Conservation (phyloP, 2,113 vertebrate species). For the Choloepus hoffmanni region DNA sequence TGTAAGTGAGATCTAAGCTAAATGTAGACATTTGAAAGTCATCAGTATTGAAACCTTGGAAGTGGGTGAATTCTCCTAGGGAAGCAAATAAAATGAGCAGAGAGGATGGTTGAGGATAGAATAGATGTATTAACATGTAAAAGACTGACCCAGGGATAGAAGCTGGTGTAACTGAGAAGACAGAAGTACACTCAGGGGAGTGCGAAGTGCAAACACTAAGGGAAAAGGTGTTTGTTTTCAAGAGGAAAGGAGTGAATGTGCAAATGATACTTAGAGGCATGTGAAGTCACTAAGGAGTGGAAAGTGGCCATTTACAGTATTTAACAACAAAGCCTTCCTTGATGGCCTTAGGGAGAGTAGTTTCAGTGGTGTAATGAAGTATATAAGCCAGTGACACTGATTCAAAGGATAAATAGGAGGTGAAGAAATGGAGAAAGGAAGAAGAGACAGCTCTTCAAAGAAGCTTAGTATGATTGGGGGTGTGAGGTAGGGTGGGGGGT, state of each 20-base stretch:
- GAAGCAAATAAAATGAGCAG: neutral
- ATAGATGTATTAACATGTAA: neutral
- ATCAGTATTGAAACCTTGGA: neutral
- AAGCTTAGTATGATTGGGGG: neutral
- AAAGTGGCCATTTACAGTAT: neutral
- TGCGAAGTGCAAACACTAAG: neutral
- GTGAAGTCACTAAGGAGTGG: neutral
- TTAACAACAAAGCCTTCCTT: neutral
- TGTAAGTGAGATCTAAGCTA: neutral
- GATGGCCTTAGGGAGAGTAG: neutral
- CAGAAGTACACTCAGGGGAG: neutral
- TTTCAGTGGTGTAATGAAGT: neutral
- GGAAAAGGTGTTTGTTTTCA: neutral
- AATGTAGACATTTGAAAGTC: conserved; percentile 12
- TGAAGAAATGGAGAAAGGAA: conserved; percentile 45
- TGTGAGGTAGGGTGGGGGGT: neutral
- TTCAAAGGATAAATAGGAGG: conserved; percentile 6
- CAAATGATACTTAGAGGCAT: neutral
- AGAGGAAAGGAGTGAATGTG: neutral
- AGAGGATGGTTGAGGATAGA: neutral
- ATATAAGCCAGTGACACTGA: neutral
- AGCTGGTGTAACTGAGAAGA: neutral
- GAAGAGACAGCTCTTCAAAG: neutral
- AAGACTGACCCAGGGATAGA: neutral
- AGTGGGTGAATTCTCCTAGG: neutral